Conservation (phyloP, 2,888 invertebrate species). For the Asteroscopus sphinx region DNA sequence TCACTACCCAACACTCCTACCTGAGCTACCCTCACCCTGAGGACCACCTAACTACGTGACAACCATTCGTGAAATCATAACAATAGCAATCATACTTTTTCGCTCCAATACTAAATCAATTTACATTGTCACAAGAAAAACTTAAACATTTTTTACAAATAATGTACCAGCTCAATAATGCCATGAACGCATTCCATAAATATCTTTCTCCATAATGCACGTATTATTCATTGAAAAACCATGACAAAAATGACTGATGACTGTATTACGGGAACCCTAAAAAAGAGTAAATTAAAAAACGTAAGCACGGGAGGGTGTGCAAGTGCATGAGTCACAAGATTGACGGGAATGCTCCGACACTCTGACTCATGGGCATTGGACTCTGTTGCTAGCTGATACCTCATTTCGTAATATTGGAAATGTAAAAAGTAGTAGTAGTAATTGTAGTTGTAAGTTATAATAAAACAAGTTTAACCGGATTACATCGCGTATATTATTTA, state of each 20-base stretch:
- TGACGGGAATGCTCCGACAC: slow-evolving; percentile 52
- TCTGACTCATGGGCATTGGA: slow-evolving; percentile 39
- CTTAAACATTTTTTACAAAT: background rate
- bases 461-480: too few species aligned
- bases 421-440: background rate
- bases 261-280: slow-evolving; percentile 32
- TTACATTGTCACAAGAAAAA: background rate
- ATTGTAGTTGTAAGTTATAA: too few species aligned
- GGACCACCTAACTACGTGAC: too few species aligned
- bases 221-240: slow-evolving; percentile 40
- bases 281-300: slow-evolving; percentile 56
- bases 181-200: slow-evolving; percentile 15
- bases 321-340: slow-evolving; percentile 55
- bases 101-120: too few species aligned
- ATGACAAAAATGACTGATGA: slow-evolving; percentile 36
- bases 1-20: too few species aligned
- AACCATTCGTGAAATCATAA: too few species aligned
- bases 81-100: too few species aligned
- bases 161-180: background rate
- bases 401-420: slow-evolving; percentile 22
- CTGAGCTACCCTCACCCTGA: too few species aligned
- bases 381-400: slow-evolving; percentile 26
- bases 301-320: slow-evolving; percentile 34
- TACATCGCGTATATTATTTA: too few species aligned
- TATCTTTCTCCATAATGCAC: slow-evolving; percentile 1